Conservation (phyloP, 1,140 invertebrate species). For the Drosophila gunungcola region DNA sequence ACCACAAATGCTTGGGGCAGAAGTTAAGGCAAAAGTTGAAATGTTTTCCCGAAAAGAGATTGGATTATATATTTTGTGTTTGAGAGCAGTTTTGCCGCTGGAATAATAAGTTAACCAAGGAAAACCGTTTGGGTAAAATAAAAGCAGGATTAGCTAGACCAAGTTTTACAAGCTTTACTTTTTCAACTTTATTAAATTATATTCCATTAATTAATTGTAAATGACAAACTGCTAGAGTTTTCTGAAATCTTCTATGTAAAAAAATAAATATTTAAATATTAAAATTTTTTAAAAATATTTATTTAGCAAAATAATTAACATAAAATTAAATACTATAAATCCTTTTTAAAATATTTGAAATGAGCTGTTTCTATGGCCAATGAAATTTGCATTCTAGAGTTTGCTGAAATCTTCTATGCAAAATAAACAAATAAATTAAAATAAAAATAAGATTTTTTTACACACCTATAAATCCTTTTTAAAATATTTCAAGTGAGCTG, state of each 20-base stretch:
- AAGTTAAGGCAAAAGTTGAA: constrained; percentile 23
- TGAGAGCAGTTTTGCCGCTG: too few relatives aligned
- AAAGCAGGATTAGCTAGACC: neutral
- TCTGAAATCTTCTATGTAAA: too few relatives aligned
- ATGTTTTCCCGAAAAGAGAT: constrained; percentile 15
- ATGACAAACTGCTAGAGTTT: too few relatives aligned
- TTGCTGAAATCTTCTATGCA: too few relatives aligned
- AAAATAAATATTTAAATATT: too few relatives aligned
- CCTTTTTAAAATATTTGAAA: too few relatives aligned
- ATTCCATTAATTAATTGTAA: neutral
- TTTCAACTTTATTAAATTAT: neutral
- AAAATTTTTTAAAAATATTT: too few relatives aligned
- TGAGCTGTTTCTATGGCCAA: too few relatives aligned
- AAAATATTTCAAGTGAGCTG: neutral
- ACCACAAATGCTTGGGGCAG: constrained; percentile 15
- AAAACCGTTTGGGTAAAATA: neutral
- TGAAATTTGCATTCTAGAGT: too few relatives aligned
- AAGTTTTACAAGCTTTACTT: too few relatives aligned
- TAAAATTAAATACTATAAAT: too few relatives aligned
- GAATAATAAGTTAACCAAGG: neutral
- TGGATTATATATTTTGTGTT: constrained; percentile 26
- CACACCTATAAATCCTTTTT: neutral
- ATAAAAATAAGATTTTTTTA: neutral
- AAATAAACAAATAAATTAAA: neutral
- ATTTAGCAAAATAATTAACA: too few relatives aligned